A percentile compares a stretch with the other conserved stretches of the same genome.
Conservation (phyloP, 2,113 vertebrate genomes). For the Ophthalmolycus amberensis region DNA sequence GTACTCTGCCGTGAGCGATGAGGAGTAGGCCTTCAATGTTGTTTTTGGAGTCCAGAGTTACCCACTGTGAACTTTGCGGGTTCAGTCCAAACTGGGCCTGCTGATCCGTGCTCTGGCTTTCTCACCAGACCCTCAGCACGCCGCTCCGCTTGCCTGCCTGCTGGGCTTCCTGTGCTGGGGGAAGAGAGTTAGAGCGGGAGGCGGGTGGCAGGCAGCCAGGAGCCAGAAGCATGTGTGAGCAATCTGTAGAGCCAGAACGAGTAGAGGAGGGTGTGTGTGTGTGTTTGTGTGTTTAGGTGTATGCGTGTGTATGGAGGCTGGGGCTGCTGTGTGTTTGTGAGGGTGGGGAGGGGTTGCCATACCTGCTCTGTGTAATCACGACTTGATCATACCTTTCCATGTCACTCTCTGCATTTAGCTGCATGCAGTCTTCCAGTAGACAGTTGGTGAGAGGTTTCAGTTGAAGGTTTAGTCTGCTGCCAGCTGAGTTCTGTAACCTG, state of each 20-base stretch:
- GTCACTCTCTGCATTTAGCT: slow-evolving; percentile 40
- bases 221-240: slow-evolving; percentile 73
- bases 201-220: slow-evolving; percentile 63
- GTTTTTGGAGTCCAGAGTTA: slow-evolving; percentile 40
- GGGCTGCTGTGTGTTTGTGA: slow-evolving; percentile 34
- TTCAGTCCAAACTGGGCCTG: slow-evolving; percentile 39
- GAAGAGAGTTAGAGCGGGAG: slow-evolving; percentile 34
- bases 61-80: slow-evolving; percentile 39
- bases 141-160: slow-evolving; percentile 48
- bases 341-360: slow-evolving; percentile 28
- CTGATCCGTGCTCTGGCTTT: slow-evolving; percentile 38
- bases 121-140: slow-evolving; percentile 38
- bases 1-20: not conserved
- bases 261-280: slow-evolving; percentile 16
- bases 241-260: slow-evolving; percentile 63
- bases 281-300: not conserved
- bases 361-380: slow-evolving; percentile 59
- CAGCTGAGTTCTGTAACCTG: not conserved
- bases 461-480: slow-evolving; percentile 15
- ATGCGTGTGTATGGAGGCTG: slow-evolving; percentile 8
- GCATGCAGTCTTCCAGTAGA: slow-evolving; percentile 35
- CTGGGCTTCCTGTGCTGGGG: slow-evolving; percentile 63
- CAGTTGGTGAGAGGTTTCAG: slow-evolving; percentile 29
- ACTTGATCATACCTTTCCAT: slow-evolving; percentile 64
- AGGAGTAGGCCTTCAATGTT: slow-evolving; percentile 4